These are phyloP conservation scores for Corythornis cristatus DNA, from an alignment of 2,113 vertebrate species.

Conservation along the genomic window DNA sequence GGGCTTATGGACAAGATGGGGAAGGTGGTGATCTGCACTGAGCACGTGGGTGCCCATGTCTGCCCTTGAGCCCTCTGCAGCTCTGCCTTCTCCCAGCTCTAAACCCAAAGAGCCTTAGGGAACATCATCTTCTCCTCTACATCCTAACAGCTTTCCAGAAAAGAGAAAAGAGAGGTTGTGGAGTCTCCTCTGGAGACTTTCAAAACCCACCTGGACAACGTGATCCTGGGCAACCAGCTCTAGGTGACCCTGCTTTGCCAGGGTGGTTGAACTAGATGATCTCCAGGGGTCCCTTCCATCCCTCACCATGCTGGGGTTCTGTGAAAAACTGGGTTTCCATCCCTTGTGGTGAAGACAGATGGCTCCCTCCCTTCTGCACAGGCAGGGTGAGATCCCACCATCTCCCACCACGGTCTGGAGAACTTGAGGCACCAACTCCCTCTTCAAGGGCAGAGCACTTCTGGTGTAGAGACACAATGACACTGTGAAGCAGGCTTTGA, in stretches of 20 bases:
- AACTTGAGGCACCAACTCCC: background rate
- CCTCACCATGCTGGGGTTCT: too few relatives aligned
- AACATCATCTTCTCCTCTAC: background rate
- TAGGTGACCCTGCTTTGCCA: too few relatives aligned
- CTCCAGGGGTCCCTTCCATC: too few relatives aligned
- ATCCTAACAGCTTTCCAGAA: background rate
- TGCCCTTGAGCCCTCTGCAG: background rate
- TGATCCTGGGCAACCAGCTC: too few relatives aligned
- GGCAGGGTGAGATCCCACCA: background rate
- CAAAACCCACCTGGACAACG: too few relatives aligned
- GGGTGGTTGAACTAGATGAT: too few relatives aligned
- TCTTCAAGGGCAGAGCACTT: background rate
- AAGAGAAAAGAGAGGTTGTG: too few relatives aligned
- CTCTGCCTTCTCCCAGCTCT: background rate
- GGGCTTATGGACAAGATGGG: background rate
- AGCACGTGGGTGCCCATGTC: accelerated
- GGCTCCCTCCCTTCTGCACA: background rate
- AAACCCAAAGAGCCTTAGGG: background rate
- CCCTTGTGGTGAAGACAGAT: background rate
- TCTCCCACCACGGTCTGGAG: background rate
- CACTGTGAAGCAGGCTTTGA: background rate
- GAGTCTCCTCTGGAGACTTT: too few relatives aligned
- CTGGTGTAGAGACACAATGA: accelerated
- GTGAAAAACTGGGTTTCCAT: background rate
- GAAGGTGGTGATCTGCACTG: background rate